Percentiles rank a stretch among this genome's conserved stretches.
Conservation (phyloP, 2,113 vertebrate genomes). For the Pterophyllum scalare region DNA sequence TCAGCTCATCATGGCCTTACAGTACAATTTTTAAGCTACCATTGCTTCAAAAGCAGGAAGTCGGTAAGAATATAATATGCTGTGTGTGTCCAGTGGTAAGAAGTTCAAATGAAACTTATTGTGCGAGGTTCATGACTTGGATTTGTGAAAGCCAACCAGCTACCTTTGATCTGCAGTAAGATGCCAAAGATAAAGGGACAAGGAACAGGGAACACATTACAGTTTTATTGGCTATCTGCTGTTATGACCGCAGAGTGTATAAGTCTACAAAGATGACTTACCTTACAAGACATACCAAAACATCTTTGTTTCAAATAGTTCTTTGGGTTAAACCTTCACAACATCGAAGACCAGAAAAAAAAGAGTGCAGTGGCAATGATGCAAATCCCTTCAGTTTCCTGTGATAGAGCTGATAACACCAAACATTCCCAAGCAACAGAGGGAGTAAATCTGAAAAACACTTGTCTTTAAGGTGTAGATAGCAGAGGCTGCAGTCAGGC, state of each 20-base stretch:
- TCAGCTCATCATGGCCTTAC: neutral
- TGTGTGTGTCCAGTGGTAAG: neutral
- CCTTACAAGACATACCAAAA: neutral
- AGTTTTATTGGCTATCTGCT: slow-evolving; percentile 1
- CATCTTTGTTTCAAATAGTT: slow-evolving; percentile 2
- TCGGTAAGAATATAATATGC: neutral
- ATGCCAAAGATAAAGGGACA: neutral
- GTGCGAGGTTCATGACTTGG: neutral
- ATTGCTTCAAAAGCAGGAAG: neutral
- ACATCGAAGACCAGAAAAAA: neutral
- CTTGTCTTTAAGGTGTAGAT: neutral
- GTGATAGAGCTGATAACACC: neutral
- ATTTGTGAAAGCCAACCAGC: neutral
- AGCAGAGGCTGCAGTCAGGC: neutral
- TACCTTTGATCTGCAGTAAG: neutral
- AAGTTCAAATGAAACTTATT: neutral
- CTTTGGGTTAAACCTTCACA: neutral
- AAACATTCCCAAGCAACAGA: neutral
- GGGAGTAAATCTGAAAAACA: slow-evolving; percentile 24
- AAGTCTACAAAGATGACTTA: neutral
- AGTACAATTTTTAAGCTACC: neutral
- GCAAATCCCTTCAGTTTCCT: neutral
- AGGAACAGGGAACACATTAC: neutral
- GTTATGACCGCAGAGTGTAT: neutral
- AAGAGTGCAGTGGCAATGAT: neutral